Base-by-base conservation (phyloP, 1,140 invertebrate genomes). In the Anagrus nilaparvatae region DNA sequence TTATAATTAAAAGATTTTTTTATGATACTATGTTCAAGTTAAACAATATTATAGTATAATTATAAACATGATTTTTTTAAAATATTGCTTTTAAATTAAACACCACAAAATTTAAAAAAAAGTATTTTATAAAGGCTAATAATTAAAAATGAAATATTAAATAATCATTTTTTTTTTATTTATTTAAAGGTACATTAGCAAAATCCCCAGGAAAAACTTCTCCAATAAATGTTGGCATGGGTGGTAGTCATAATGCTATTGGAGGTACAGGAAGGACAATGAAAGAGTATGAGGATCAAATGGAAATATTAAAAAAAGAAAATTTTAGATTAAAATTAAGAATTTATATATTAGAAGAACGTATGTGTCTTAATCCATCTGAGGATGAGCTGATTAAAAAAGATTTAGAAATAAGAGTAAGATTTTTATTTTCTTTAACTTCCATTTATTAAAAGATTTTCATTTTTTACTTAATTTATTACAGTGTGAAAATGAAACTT, bases 251-350 rank as follows among this genome's bases (percentile, higher is more conserved):
- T 43, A n/a, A n/a, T n/a, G 51, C 51, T 16, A 48, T 52, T 10
- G 19, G 45, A 10, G 61, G 72, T 40, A 55, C 72, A 30, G 78
- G 78, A 1, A 70, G 78, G 36, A 85, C 84, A 3, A 83, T 93
- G 72, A 91, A 90, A 50, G 89, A 94, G 49, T 87, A 87, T 55
- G 89, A 95, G 56, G 86, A 93, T 62, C 83, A 91, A 58, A 64
- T 92, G 38, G 77, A 77, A 16, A 69, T 74, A 12, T 65, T 94
- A 31, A 79, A 84, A 45, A 92, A 92, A 55, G 90, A 94, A 57
- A 94, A 94, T 63, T 95, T 94, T 56, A 86, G 89, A 62, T 67
- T 94, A 1, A 94, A 93, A 62, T 65, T 93, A 32, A 72, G 88
- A 19, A 85, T 95, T 44, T 94, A 91, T 65, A 88, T 92, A 59